These are phyloP conservation scores for Smittia aterrima DNA, from an alignment of 2,888 invertebrate species.

Conservation along the genomic window DNA sequence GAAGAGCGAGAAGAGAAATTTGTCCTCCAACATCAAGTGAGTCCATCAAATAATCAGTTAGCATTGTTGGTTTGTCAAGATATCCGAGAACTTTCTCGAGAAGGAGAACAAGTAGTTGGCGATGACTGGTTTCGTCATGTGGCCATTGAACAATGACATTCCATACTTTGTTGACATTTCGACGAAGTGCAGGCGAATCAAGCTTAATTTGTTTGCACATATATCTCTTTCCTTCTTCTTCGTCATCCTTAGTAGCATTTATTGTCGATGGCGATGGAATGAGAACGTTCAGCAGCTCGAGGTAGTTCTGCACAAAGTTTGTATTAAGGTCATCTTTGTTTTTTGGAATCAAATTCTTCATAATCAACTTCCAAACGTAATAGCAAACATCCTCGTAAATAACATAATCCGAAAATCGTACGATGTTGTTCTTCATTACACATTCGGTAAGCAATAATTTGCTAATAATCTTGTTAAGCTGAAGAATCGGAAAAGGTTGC, in stretches of 20 bases:
- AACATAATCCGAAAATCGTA: conserved; percentile 72
- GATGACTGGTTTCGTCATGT: conserved; percentile 67
- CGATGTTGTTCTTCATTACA: conserved; percentile 62
- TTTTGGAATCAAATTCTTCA: conserved; percentile 59
- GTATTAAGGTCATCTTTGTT: conserved; percentile 49
- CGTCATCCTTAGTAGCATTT: conserved; percentile 53
- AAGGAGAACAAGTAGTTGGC: conserved; percentile 74
- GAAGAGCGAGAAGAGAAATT: conserved; percentile 83
- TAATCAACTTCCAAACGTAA: conserved; percentile 64
- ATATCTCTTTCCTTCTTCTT: conserved; percentile 43
- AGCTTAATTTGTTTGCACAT: conserved; percentile 49
- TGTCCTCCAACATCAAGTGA: conserved; percentile 84
- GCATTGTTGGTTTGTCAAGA: conserved; percentile 74
- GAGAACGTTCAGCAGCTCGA: conserved; percentile 62
- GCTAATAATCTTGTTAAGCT: conserved; percentile 66
- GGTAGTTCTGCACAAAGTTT: conserved; percentile 62
- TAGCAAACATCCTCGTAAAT: conserved; percentile 74
- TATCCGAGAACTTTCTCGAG: conserved; percentile 79
- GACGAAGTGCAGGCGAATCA: conserved; percentile 58
- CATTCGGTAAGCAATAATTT: conserved; percentile 63
- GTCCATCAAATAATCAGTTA: conserved; percentile 90
- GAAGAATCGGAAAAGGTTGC: conserved; percentile 61
- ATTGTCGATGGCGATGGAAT: conserved; percentile 50
- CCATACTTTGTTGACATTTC: conserved; percentile 73
- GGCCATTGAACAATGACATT: conserved; percentile 72